These are phyloP conservation scores for Eristalis tenax DNA, from an alignment of 2,888 invertebrate species.

Conservation along the genomic window DNA sequence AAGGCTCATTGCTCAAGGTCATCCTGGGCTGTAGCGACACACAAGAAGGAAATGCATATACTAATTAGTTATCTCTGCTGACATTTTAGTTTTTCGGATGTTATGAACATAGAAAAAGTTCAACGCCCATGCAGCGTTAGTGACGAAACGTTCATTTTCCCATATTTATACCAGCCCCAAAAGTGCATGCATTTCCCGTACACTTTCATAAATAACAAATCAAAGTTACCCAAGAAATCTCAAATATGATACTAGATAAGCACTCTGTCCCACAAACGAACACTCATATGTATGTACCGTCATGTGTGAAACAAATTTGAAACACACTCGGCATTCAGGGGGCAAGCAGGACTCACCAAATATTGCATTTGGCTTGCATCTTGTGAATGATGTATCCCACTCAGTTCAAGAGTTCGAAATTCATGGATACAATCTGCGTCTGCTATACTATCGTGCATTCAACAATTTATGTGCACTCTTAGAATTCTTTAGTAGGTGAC, in stretches of 20 bases:
- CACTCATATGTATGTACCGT: background rate
- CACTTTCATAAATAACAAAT: conserved; percentile 59
- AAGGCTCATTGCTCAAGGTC: background rate
- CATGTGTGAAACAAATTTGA: conserved; percentile 7
- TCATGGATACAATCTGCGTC: conserved; percentile 64
- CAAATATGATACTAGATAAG: conserved; percentile 42
- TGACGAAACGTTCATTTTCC: background rate
- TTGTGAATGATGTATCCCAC: conserved; percentile 63
- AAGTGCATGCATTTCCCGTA: conserved; percentile 25
- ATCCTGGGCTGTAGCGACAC: background rate
- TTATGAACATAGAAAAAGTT: no score
- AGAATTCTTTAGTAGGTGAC: conserved; percentile 72
- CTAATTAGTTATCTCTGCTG: no score
- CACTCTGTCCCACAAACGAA: background rate
- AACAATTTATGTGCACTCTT: conserved; percentile 70
- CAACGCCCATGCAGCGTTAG: no score
- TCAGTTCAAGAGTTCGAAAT: conserved; percentile 51
- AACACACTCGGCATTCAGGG: conserved; percentile 29
- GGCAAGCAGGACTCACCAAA: conserved; percentile 43
- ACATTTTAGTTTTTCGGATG: no score
- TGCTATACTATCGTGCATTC: conserved; percentile 64
- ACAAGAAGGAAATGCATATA: no score
- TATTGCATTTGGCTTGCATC: conserved; percentile 47
- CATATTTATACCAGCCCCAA: background rate
- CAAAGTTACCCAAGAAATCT: conserved; percentile 16